Evolutionary conservation across 2,797 vertebrate species (phyloP).

Genomic region (Peromyscus aztecus): DNA sequence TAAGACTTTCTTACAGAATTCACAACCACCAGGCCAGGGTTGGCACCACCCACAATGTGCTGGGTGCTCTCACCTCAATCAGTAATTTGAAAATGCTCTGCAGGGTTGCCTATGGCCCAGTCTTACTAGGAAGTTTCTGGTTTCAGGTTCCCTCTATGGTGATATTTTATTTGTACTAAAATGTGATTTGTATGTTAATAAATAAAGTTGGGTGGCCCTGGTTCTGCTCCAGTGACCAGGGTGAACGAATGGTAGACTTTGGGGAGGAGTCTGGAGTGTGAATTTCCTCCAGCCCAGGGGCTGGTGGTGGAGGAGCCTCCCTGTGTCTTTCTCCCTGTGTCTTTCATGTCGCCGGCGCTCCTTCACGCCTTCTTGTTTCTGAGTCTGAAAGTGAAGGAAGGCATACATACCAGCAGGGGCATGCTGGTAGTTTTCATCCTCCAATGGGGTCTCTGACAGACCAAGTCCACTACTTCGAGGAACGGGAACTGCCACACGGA

Average conservation of each 20-base stretch:
- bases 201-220: not conserved
- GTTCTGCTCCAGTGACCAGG: not conserved
- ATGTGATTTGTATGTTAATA: too few relatives aligned
- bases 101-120: not conserved
- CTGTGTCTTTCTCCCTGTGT: not conserved
- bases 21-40: not conserved
- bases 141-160: not conserved
- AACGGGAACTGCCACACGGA: too few relatives aligned
- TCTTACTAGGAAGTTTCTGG: not conserved
- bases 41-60: too few relatives aligned
- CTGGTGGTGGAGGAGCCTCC: not conserved
- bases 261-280: not conserved
- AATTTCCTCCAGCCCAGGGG: too few relatives aligned
- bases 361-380: not conserved
- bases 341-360: not conserved
- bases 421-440: not conserved
- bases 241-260: rapidly evolving
- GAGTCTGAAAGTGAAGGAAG: not conserved
- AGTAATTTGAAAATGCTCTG: not conserved
- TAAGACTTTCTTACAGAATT: not conserved
- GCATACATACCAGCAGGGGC: not conserved
- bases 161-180: too few relatives aligned
- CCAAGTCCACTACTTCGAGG: rapidly evolving
- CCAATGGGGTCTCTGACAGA: not conserved
- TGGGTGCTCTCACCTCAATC: not conserved